Conservation (phyloP, 2,113 vertebrate genomes). For the Indicator indicator region DNA sequence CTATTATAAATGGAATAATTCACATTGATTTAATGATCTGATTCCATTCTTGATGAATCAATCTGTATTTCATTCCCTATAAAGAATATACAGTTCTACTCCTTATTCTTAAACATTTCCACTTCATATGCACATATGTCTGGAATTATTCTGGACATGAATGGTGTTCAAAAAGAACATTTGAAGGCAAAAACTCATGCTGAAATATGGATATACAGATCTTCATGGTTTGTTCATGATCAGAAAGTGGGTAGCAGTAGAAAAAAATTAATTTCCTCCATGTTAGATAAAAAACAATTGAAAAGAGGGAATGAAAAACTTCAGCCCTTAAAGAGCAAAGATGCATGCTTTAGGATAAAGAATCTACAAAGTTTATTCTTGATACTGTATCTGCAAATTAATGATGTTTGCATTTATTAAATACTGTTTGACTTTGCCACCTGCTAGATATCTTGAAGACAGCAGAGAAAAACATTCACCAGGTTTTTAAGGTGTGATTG, state of each 20-base stretch:
- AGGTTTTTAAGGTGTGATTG: neutral
- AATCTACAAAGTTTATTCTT: neutral
- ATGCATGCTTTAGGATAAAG: neutral
- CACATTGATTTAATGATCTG: neutral
- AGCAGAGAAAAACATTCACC: neutral
- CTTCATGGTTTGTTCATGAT: neutral
- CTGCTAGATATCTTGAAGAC: neutral
- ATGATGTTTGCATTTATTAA: neutral
- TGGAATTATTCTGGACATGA: neutral
- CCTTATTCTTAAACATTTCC: neutral
- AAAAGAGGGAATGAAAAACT: neutral
- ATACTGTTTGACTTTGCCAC: neutral
- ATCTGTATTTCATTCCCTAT: neutral
- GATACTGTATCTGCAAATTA: neutral
- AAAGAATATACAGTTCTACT: neutral
- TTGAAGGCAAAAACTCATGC: neutral
- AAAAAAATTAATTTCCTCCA: neutral
- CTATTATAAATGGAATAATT: neutral
- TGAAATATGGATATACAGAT: neutral
- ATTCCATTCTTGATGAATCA: neutral
- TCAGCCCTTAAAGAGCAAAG: neutral
- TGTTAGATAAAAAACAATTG: neutral
- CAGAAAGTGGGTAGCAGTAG: neutral
- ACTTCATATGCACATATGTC: neutral
- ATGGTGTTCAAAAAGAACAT: neutral